phyloP scores from a whole-genome alignment of 2,797 vertebrate genomes.

The Aselliscus stoliczkanus region DNA sequence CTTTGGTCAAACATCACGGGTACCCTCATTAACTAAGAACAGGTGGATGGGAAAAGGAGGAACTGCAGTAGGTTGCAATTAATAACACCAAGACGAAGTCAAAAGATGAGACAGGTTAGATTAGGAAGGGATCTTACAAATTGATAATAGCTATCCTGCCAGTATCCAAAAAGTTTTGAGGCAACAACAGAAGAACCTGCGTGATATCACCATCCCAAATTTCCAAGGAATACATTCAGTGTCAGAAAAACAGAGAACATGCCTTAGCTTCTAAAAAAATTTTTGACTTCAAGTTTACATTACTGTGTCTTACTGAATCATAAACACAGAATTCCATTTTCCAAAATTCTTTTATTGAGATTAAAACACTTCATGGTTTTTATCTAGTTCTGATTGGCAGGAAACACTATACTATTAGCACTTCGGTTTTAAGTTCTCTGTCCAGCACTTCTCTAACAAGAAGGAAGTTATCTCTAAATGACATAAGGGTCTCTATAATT shows the following conservation, averaged over 20 bases:
- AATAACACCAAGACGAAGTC: neutral
- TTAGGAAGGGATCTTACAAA: neutral
- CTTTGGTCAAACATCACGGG: neutral
- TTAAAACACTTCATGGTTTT: neutral
- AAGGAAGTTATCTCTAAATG: neutral
- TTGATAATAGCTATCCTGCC: neutral
- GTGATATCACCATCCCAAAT: neutral
- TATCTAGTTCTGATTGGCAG: neutral
- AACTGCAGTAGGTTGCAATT: neutral
- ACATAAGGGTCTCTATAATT: neutral
- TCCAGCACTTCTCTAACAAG: neutral
- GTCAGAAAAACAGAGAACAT: neutral
- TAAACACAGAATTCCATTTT: neutral
- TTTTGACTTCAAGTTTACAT: neutral
- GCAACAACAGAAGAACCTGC: neutral
- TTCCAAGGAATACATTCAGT: neutral
- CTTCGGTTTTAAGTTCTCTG: neutral
- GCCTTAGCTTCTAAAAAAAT: neutral
- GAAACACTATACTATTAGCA: neutral
- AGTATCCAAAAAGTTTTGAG: neutral
- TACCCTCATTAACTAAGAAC: neutral
- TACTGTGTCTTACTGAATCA: neutral
- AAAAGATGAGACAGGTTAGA: neutral
- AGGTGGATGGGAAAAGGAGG: neutral
- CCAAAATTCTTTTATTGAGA: neutral